Base-by-base conservation (phyloP, 1,140 invertebrate genomes). In the Drosophila trapezifrons region DNA sequence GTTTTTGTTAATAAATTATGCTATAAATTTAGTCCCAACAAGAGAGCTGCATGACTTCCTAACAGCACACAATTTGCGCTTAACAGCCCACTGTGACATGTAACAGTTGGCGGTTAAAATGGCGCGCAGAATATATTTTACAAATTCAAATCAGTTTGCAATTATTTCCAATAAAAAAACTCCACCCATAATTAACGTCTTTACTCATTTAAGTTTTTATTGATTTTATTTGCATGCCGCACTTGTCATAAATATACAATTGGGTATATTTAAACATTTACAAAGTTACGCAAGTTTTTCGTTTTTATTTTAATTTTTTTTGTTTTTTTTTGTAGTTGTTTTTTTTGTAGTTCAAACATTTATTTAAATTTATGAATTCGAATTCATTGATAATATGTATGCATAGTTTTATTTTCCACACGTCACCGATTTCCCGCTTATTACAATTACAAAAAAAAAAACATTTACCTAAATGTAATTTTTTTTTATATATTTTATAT, bases 381-480 rank as follows among this genome's bases (percentile, higher is more conserved):
- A 86, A 82, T 86, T 86, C 83, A 87, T 82, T 86, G 83, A 82
- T 86, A 87, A 87, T 86, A 82, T 86, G 73, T 69, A 76, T 78
- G 70, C 70, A 58, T 87, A 82, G 67, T 86, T 82, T 62, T 38
- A 20, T 69, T 51, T 32, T 62, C 17, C n/a, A 37, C 77, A 58
- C 22, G 17, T 69, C 27, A 12, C 17, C 27, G 45, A 40, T 54
- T 67, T 65, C 25, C 29, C 37, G 64, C 67, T 71, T 71, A 69
- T 77, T 86, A 78, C 75, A 86, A 62, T 73, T 84, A 84, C 75
- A 85, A 81, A 85, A 84, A 82, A 82, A 75, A 76, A 73, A 71
- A 76, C 81, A 85, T 49, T 85, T 81, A 78, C 78, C 82, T 85
- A 75, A 6, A 37, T 42, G 22, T 57, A 35, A 5, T 42, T 25